Evolutionary conservation across 2,797 vertebrate genomes (phyloP), one percentile per base, ranked within the genome.

Genomic region (Rhinophrynus dorsalis): DNA sequence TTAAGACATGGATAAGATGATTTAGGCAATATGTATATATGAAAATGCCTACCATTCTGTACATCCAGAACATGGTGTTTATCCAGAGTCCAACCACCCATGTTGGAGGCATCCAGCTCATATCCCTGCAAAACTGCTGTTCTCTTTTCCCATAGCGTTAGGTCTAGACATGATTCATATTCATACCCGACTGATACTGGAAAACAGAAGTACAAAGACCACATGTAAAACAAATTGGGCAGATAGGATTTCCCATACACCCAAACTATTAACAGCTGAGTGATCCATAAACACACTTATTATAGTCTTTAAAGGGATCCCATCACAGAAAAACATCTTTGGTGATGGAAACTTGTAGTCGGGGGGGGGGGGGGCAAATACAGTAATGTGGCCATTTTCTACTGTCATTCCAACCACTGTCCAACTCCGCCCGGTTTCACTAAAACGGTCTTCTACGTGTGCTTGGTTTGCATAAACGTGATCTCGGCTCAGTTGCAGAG

Each of bases 111-210:
- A 52, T 99, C 96, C 72, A 98, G 78, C 58, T 99, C 97, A 26
- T 96, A 97, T 65, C 97, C 97, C 82, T 99, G 97, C 51, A 99
- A 70, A 79, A 92, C 58, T 1, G 94, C 93, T 0, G 94, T 98
- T 73, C 97, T 87, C 84, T 97, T 99, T 81, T 99, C 97, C 97
- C 97, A 99, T 3, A 98, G 91, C 50, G 98, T 94, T 74, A 98
- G 90, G 79, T 96, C 94, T 73, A 98, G 85, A 75, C 97, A 99
- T 1, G 96, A 96, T 84, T 99, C 97, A 8, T 99, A 99, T 77
- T 99, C 97, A 1, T 96, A 99, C 2, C 97, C 97, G 74, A 98
- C 95, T n/a, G 97, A 98, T 80, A 99, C 97, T 99, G 89, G 60
- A 90, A 88, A 61, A 82, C 67, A 5, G 79, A 29, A 76, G 47